These are phyloP conservation scores for Dolichopus griseipennis DNA, from an alignment of 2,888 invertebrate species.

Conservation along the genomic window DNA sequence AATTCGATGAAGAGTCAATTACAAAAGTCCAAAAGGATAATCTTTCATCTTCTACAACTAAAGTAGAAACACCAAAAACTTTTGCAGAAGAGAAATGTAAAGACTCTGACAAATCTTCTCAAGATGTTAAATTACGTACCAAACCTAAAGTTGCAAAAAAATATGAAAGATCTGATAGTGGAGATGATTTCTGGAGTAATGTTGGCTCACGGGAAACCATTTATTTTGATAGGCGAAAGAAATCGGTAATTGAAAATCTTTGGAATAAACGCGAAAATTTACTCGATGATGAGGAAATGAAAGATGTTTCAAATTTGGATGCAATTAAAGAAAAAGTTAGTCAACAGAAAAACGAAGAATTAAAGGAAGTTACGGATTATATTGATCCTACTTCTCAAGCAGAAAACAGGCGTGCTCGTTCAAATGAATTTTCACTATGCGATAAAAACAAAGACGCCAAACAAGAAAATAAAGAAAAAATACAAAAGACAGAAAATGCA, in stretches of 20 bases:
- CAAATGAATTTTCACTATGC: constrained; percentile 24
- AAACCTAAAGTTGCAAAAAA: constrained; percentile 18
- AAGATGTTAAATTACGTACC: neutral
- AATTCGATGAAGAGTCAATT: constrained; percentile 9
- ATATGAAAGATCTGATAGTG: constrained; percentile 36
- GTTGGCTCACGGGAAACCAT: constrained; percentile 58
- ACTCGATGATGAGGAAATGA: constrained; percentile 17
- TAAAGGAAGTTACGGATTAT: constrained; percentile 24
- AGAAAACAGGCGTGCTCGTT: constrained; percentile 21
- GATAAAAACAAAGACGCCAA: constrained; percentile 14
- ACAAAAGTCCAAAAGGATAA: neutral
- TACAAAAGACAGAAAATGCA: constrained; percentile 23
- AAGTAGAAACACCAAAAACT: neutral
- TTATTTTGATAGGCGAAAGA: constrained; percentile 50
- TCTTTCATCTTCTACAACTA: neutral
- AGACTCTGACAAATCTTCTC: neutral
- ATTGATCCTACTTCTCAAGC: constrained; percentile 16
- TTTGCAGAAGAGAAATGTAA: neutral
- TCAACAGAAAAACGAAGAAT: constrained; percentile 22
- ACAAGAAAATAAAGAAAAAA: constrained; percentile 19
- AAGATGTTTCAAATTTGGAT: constrained; percentile 20
- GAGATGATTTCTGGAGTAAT: constrained; percentile 55
- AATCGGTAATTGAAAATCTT: constrained; percentile 44
- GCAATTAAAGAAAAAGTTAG: constrained; percentile 24
- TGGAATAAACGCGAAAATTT: constrained; percentile 24